Percentiles rank a stretch among this genome's conserved stretches.
Conservation (phyloP, 1,140 invertebrate genomes). For the Mactra quadrangularis region DNA sequence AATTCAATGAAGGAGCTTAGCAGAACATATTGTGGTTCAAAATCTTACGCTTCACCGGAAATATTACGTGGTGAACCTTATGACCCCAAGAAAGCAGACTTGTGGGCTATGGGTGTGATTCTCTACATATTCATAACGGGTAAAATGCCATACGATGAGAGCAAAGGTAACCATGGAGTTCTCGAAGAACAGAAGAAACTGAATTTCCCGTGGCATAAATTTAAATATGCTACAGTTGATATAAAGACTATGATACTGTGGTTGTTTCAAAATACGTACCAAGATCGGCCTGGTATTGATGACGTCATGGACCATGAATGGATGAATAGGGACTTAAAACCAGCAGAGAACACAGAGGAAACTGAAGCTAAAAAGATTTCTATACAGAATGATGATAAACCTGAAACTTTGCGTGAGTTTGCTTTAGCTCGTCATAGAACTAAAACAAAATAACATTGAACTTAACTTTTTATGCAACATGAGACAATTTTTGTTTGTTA, state of each 20-base stretch:
- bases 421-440: slow-evolving; percentile 32
- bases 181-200: slow-evolving; percentile 81
- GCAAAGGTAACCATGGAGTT: slow-evolving; percentile 79
- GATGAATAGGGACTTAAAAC: slow-evolving; percentile 68
- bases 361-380: slow-evolving; percentile 40
- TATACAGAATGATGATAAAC: slow-evolving; percentile 49
- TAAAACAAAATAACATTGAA: slow-evolving; percentile 43
- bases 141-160: slow-evolving; percentile 83
- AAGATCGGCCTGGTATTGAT: slow-evolving; percentile 72
- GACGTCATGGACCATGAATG: slow-evolving; percentile 67
- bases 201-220: slow-evolving; percentile 81
- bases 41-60: slow-evolving; percentile 89
- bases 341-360: slow-evolving; percentile 49
- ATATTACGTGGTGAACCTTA: slow-evolving; percentile 86
- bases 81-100: slow-evolving; percentile 82
- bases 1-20: slow-evolving; percentile 83
- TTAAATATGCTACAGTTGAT: slow-evolving; percentile 74
- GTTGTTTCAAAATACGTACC: slow-evolving; percentile 74
- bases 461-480: too few species aligned
- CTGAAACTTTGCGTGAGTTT: slow-evolving; percentile 42
- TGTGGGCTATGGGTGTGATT: slow-evolving; percentile 84
- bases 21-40: slow-evolving; percentile 88
- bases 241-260: slow-evolving; percentile 73
- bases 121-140: slow-evolving; percentile 83
- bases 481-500: too few species aligned